phyloP scores from a whole-genome alignment of 2,888 invertebrate species.

The Limenitis camilla region DNA sequence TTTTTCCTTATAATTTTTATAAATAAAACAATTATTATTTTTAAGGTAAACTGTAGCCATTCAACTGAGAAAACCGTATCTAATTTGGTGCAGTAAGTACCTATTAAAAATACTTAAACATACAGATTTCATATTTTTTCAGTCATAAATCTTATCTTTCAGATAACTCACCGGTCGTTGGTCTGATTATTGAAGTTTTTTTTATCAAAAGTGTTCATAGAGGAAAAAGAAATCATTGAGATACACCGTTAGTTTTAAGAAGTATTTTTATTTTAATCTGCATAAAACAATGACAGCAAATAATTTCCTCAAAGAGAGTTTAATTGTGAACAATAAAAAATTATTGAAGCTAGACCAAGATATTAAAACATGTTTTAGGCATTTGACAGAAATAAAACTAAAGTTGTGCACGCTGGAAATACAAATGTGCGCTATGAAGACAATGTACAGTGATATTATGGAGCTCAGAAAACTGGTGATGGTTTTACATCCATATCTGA shows the following conservation, averaged over 20 bases:
- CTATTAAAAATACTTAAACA: too few species aligned
- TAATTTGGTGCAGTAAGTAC: too few species aligned
- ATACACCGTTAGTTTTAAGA: too few species aligned
- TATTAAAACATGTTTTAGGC: constrained; percentile 34
- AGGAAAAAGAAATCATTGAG: not conserved
- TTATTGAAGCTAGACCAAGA: constrained; percentile 37
- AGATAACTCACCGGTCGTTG: not conserved
- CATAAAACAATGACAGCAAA: constrained; percentile 10
- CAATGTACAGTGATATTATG: constrained; percentile 45
- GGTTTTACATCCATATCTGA: constrained; percentile 40
- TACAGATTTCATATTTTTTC: not conserved
- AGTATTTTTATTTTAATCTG: not conserved
- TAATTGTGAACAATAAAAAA: constrained; percentile 34
- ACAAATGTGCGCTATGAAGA: constrained; percentile 40
- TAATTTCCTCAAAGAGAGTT: constrained; percentile 34
- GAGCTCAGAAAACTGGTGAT: constrained; percentile 46
- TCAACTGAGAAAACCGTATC: too few species aligned
- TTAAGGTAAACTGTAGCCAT: too few species aligned
- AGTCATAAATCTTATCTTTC: constrained; percentile 1
- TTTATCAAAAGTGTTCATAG: not conserved
- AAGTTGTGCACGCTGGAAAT: constrained; percentile 42
- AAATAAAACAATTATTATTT: too few species aligned
- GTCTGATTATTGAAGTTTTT: constrained; percentile 7
- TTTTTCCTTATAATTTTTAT: too few species aligned
- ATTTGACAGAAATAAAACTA: constrained; percentile 41